Percentiles rank a stretch among this genome's conserved stretches.
phyloP scores from a whole-genome alignment of 2,797 vertebrate genomes.

The Dallia pectoralis region DNA sequence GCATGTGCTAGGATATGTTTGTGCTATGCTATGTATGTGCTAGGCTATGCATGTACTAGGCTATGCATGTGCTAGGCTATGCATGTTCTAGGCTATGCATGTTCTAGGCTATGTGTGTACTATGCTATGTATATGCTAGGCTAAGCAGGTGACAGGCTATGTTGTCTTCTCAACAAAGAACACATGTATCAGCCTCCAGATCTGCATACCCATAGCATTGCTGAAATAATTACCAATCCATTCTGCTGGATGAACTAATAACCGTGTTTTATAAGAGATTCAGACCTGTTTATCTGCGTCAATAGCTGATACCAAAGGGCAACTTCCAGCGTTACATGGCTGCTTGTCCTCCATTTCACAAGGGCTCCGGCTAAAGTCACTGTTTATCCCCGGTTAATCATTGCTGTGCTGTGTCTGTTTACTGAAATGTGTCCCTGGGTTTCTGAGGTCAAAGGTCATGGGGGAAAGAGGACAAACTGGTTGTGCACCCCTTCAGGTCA shows the following conservation, averaged over 20 bases:
- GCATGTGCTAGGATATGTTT: neutral
- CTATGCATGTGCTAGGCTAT: too few species aligned
- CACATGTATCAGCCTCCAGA: neutral
- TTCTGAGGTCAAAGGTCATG: slow-evolving; percentile 18
- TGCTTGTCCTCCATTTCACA: slow-evolving; percentile 56
- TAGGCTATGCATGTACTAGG: too few species aligned
- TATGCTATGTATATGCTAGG: too few species aligned
- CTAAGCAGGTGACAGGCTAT: too few species aligned
- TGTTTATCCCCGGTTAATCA: slow-evolving; percentile 77
- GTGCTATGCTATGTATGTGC: too few species aligned
- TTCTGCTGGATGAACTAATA: neutral
- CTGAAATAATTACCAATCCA: neutral
- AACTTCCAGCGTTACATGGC: slow-evolving; percentile 52
- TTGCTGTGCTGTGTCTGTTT: slow-evolving; percentile 52
- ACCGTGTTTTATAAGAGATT: neutral
- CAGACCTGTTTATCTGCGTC: slow-evolving; percentile 35
- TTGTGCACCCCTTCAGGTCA: neutral
- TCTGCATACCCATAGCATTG: neutral
- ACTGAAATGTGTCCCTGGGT: slow-evolving; percentile 33
- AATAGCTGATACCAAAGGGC: slow-evolving; percentile 56
- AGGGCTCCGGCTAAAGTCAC: slow-evolving; percentile 66
- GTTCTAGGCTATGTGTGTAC: too few species aligned
- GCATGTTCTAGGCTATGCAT: too few species aligned
- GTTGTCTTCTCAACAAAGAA: neutral
- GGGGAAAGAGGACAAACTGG: slow-evolving; percentile 4